Base-by-base conservation (phyloP, 2,888 invertebrate genomes). In the Polydesmus complanatus region DNA sequence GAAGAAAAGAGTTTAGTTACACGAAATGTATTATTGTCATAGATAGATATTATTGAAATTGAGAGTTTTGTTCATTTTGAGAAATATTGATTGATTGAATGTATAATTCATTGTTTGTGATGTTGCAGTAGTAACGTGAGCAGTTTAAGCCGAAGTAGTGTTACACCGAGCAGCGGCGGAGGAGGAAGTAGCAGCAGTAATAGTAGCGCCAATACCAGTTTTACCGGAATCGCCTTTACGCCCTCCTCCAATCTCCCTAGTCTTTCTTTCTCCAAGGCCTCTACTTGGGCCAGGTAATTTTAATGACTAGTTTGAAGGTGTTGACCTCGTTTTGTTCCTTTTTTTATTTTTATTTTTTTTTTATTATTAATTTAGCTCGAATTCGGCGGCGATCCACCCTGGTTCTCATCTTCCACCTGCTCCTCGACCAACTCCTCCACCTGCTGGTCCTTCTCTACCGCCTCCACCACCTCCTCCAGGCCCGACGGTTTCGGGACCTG, bases 121-220 rank as follows among this genome's bases (percentile, higher is more conserved):
- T 37, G 65, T 74, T 77, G 69, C 77, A 83, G 82, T 80, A 88
- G 87, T 78, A 88, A 84, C 77, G 86, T 88, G 72, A 87, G 86
- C 79, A 88, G 86, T 74, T 76, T 88, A 72, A 88, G 87, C 68
- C 81, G 88, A 70, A 78, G 82, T 70, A 83, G 83, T 72, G 75
- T 82, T 69, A 82, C 83, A 65, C 78, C 81, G 27, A 62, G 63
- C 58, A 63, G 63, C 47, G 52, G 61, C 26, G 37, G 37, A 8
- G 37, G 37, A 37, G 37, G 37, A 37, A 37, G 37, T 14, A 61
- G n/a, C n/a, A 52, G 61, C 27, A 63, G 63, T 54, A 63, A 60
- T 22, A 63, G 63, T 54, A 54, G 63, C n/a, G 54, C 54, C 49
- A 61, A 61, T 49, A 50, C 63, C 19, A 52, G 63, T 56, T 63